Evolutionary conservation across 2,888 invertebrate species (phyloP).

Genomic region (Eubasilissa splendida): DNA sequence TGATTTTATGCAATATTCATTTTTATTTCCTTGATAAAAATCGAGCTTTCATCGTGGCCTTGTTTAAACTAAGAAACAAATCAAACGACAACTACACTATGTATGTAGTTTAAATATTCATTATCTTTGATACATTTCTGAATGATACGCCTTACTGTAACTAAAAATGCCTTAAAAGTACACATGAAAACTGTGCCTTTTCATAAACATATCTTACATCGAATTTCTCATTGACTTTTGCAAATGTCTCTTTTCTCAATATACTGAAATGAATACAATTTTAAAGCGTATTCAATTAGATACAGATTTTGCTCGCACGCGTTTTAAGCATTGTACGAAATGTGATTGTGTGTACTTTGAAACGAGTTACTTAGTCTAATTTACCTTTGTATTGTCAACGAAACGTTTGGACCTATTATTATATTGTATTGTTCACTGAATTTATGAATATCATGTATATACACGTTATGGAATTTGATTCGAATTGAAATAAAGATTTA

Average conservation of each 20-base stretch:
- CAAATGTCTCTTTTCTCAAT: background rate
- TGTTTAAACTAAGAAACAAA: background rate
- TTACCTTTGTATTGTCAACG: conserved; percentile 36
- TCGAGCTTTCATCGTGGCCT: background rate
- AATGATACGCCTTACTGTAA: conserved; percentile 2
- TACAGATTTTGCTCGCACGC: conserved; percentile 17
- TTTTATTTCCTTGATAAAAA: too few relatives aligned
- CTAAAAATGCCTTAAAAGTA: conserved; percentile 5
- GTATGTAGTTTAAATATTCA: too few relatives aligned
- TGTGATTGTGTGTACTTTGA: conserved; percentile 34
- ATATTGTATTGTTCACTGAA: conserved; percentile 49
- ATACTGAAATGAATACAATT: background rate
- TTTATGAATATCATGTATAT: conserved; percentile 55
- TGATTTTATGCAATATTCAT: too few relatives aligned
- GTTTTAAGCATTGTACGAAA: conserved; percentile 34
- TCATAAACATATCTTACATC: background rate
- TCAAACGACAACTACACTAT: too few relatives aligned
- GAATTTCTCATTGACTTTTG: background rate
- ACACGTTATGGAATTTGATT: conserved; percentile 58
- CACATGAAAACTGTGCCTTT: conserved; percentile 19
- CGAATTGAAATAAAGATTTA: conserved; percentile 56
- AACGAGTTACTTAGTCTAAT: conserved; percentile 28
- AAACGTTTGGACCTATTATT: conserved; percentile 44
- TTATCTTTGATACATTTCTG: background rate
- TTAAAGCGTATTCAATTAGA: background rate